Base-by-base conservation (phyloP, 1,140 invertebrate species). In the Holcopasites calliopsidis region DNA sequence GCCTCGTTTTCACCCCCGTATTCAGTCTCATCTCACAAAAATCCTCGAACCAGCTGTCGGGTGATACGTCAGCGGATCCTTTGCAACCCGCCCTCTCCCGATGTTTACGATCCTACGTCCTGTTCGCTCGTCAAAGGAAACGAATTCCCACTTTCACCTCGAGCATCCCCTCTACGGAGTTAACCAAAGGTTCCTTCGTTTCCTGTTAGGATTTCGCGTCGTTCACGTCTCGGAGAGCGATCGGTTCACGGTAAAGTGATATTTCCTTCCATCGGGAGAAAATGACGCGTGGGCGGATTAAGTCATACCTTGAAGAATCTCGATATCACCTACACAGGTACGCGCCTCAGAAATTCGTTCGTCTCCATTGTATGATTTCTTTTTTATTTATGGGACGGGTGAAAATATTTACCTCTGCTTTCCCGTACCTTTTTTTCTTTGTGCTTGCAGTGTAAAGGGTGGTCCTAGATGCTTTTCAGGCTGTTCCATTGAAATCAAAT, bases 101-200 rank as follows among this genome's bases (percentile, higher is more conserved):
- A 47, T 55, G 62, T 76, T 81, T 81, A 81, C 71, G 79, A 81
- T 55, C 58, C 31, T 23, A 26, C 16, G n/a, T 42, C 10, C 18
- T 38, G 35, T 31, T 79, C 66, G 38, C n/a, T 78, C 76, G 40
- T 38, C 52, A 28, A 57, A 62, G 44, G 50, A 26, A 62, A 57
- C 44, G 44, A 55, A 55, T 26, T 55, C 23, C 10, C 10, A n/a
- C 8, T 21, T 2, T 6, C 26, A 16, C 13, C 35, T 5, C 10
- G 0, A 1, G 11, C 35, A 42, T 21, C 33, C 13, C 52, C 16
- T 21, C 11, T 21, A 3, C n/a, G 8, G 8, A 26, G 21, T 26
- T 26, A 60, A 35, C 31, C 35, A 21, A 16, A 23, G 21, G 21
- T 42, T 57, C 31, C 3, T 38, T 6, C 26, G 28, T n/a, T 55